Conservation (phyloP, 2,888 invertebrate species). For the Drosophila differens region DNA sequence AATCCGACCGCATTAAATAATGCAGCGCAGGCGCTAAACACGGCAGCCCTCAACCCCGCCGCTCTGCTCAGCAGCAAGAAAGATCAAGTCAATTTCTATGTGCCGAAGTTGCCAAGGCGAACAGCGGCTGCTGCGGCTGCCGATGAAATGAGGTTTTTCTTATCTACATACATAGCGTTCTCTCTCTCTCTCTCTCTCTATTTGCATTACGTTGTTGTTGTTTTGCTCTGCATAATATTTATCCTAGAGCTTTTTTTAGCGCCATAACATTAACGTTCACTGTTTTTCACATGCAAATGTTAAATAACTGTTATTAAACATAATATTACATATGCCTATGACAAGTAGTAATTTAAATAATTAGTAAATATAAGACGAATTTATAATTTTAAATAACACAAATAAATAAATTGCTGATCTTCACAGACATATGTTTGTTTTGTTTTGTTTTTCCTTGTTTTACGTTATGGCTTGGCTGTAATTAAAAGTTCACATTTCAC, state of each 20-base stretch:
- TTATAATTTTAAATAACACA: background rate
- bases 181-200: background rate
- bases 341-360: constrained; percentile 1
- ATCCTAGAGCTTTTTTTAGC: background rate
- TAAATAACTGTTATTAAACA: background rate
- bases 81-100: constrained; percentile 82
- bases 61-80: constrained; percentile 79
- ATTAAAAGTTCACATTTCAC: background rate
- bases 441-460: background rate
- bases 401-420: background rate
- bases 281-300: constrained; percentile 1
- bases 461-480: background rate
- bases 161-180: constrained; percentile 1
- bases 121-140: constrained; percentile 56
- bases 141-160: constrained; percentile 82
- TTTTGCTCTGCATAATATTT: background rate
- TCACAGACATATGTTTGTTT: background rate
- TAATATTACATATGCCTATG: background rate
- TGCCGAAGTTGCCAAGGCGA: constrained; percentile 80
- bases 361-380: background rate
- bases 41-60: constrained; percentile 80
- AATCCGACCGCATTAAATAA: constrained; percentile 80
- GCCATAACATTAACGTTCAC: constrained; percentile 1
- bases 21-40: constrained; percentile 80
- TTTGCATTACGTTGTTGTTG: background rate